Evolutionary conservation across 2,113 vertebrate species (phyloP).

Genomic region (Etia nguti): DNA sequence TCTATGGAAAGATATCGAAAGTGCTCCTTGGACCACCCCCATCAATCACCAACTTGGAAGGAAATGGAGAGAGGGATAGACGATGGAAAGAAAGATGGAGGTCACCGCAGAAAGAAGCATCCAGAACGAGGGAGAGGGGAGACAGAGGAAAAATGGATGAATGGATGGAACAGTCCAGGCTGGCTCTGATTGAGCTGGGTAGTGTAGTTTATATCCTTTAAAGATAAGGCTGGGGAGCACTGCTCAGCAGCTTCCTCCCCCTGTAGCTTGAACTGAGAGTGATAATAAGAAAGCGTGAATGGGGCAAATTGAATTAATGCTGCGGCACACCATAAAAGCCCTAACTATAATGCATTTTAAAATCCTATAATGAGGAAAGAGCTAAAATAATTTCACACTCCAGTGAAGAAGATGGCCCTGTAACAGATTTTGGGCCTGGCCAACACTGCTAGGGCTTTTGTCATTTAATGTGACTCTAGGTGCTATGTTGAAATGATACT

Average conservation of each 20-base stretch:
- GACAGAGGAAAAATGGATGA: conserved; percentile 35
- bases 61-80: conserved; percentile 51
- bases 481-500: conserved; percentile 49
- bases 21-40: conserved; percentile 45
- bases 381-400: conserved; percentile 76
- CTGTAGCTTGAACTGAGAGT: conserved; percentile 56
- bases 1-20: conserved; percentile 60
- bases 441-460: conserved; percentile 52
- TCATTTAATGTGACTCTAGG: conserved; percentile 56
- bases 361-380: conserved; percentile 73
- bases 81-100: conserved; percentile 54
- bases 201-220: conserved; percentile 68
- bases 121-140: conserved; percentile 21
- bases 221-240: conserved; percentile 60
- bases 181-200: conserved; percentile 63
- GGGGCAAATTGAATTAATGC: conserved; percentile 74
- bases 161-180: conserved; percentile 42
- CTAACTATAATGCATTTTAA: conserved; percentile 74
- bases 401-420: conserved; percentile 64
- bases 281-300: conserved; percentile 69
- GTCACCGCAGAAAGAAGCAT: conserved; percentile 49
- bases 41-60: conserved; percentile 65
- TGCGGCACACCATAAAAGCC: conserved; percentile 68
- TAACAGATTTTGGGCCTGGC: conserved; percentile 60
- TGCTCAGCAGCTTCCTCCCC: conserved; percentile 62